These are phyloP conservation scores for Cyprinodon diabolis DNA, from an alignment of 2,797 vertebrate genomes.

Conservation along the genomic window DNA sequence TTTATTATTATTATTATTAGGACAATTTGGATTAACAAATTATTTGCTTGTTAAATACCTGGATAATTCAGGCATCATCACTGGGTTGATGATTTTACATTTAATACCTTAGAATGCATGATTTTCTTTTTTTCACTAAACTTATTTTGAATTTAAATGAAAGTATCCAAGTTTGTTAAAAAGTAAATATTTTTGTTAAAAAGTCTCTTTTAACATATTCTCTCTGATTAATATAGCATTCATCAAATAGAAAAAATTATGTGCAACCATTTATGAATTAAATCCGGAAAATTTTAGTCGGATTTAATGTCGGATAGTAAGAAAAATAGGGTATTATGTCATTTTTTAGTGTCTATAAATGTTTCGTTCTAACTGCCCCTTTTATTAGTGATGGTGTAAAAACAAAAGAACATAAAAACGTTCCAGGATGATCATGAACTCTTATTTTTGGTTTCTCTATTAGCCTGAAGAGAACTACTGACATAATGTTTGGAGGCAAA, in stretches of 20 bases:
- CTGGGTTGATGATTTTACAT: no score
- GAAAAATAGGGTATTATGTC: background rate
- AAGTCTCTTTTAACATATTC: background rate
- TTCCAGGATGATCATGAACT: slow-evolving; percentile 15
- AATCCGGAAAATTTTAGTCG: background rate
- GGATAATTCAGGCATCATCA: background rate
- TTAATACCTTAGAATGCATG: no score
- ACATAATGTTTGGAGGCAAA: slow-evolving; percentile 99
- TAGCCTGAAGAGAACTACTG: slow-evolving; percentile 98
- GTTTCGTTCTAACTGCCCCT: no score
- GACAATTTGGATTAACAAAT: background rate
- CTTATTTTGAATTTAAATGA: no score
- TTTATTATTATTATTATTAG: background rate
- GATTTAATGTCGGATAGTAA: background rate
- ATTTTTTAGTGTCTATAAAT: background rate
- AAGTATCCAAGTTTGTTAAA: background rate
- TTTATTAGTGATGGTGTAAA: background rate
- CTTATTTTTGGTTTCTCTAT: slow-evolving; percentile 53
- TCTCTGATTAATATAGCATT: background rate
- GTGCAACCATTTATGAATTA: no score
- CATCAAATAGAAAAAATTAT: background rate
- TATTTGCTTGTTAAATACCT: background rate
- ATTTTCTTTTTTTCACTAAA: no score
- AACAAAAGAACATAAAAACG: slow-evolving; percentile 14
- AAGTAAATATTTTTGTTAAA: background rate